These are phyloP conservation scores for Prunella himalayana DNA, from an alignment of 2,113 vertebrate species.

Conservation along the genomic window DNA sequence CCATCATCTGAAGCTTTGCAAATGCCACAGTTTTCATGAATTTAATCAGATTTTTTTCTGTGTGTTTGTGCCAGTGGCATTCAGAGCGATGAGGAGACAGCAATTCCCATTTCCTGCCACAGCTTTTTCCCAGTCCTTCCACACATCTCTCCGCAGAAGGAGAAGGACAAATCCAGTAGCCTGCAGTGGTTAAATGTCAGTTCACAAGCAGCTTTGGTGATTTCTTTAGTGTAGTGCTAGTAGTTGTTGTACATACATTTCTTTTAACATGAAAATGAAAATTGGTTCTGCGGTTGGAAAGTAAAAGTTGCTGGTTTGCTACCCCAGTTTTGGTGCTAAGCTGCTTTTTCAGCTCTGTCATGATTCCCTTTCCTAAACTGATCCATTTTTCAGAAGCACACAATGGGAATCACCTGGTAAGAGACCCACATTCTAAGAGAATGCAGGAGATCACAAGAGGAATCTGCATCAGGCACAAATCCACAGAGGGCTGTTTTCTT, in stretches of 20 bases:
- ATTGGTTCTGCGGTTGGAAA: neutral
- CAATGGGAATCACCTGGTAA: neutral
- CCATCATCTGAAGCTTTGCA: neutral
- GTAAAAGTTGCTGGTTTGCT: neutral
- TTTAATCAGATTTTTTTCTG: neutral
- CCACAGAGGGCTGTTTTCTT: neutral
- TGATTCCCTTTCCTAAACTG: neutral
- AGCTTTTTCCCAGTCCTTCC: neutral
- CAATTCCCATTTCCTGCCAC: neutral
- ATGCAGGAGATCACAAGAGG: neutral
- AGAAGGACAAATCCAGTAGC: neutral
- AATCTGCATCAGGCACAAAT: neutral
- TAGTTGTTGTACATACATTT: neutral
- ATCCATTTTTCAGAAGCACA: neutral
- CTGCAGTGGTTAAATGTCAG: neutral
- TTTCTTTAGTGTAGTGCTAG: neutral
- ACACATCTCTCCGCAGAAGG: neutral
- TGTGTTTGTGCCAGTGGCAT: neutral
- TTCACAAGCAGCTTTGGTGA: neutral
- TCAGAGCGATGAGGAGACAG: neutral
- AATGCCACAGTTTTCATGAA: neutral
- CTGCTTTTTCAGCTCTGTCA: neutral
- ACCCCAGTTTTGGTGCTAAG: neutral
- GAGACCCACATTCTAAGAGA: neutral
- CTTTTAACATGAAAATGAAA: neutral